Conservation (phyloP, 2,888 invertebrate species). For the Papilio gigon region DNA sequence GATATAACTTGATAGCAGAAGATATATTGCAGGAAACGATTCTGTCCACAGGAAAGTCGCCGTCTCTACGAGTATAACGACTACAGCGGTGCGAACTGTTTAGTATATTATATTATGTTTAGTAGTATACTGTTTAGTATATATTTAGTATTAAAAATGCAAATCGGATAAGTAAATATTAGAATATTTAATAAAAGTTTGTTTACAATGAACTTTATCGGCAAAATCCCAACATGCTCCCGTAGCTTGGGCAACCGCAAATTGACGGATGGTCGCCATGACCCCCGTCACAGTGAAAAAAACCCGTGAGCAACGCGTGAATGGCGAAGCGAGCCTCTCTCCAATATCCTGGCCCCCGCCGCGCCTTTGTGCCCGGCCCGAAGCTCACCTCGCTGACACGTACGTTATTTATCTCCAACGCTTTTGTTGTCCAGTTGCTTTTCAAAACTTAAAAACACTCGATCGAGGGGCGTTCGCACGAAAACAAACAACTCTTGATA, state of each 20-base stretch:
- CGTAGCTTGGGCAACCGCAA: conserved; percentile 39
- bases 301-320: conserved; percentile 62
- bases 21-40: too few species aligned
- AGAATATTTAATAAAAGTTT: not conserved
- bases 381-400: conserved; percentile 50
- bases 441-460: conserved; percentile 41
- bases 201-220: not conserved
- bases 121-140: too few species aligned
- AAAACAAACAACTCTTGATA: conserved; percentile 47
- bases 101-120: too few species aligned
- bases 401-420: conserved; percentile 53
- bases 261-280: conserved; percentile 64
- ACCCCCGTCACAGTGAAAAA: conserved; percentile 65
- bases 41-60: too few species aligned
- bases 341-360: conserved; percentile 69
- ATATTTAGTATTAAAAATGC: too few species aligned
- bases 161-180: not conserved
- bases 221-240: conserved; percentile 25
- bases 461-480: conserved; percentile 40
- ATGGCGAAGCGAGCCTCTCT: conserved; percentile 73
- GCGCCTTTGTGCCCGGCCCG: conserved; percentile 62
- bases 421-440: conserved; percentile 48
- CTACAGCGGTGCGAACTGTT: too few species aligned
- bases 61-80: too few species aligned
- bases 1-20: too few species aligned